These are phyloP conservation scores for Keiferia lycopersicella DNA, from an alignment of 2,888 invertebrate species.

Conservation along the genomic window DNA sequence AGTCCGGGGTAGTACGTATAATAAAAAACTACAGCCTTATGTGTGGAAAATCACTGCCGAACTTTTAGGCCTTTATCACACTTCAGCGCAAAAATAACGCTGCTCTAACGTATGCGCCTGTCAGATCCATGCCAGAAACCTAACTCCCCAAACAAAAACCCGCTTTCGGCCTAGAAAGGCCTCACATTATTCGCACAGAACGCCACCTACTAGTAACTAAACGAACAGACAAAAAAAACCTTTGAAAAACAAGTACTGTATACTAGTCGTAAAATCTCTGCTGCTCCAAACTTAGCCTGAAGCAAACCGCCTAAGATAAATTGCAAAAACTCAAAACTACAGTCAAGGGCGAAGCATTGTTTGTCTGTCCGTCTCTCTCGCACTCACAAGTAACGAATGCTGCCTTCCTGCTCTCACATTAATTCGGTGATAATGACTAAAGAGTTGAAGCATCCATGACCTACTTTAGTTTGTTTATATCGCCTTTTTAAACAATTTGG, in stretches of 20 bases:
- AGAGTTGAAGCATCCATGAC: conserved; percentile 56
- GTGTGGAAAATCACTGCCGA: too few relatives aligned
- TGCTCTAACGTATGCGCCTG: too few relatives aligned
- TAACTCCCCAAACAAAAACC: too few relatives aligned
- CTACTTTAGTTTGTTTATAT: conserved; percentile 38
- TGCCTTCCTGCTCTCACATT: conserved; percentile 48
- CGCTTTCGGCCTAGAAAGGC: too few relatives aligned
- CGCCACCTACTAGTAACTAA: too few relatives aligned
- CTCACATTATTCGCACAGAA: too few relatives aligned
- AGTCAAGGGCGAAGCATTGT: conserved; percentile 31
- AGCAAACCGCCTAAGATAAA: conserved; percentile 12
- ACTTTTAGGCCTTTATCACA: too few relatives aligned
- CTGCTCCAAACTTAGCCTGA: neutral
- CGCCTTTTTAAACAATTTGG: conserved; percentile 23
- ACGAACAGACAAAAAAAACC: too few relatives aligned
- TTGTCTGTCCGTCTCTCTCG: conserved; percentile 31
- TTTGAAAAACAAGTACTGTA: neutral
- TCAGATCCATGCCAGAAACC: too few relatives aligned
- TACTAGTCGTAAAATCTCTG: neutral
- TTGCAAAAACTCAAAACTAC: conserved; percentile 19
- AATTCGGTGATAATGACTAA: conserved; percentile 49
- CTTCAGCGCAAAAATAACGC: too few relatives aligned
- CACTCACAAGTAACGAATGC: conserved; percentile 33
- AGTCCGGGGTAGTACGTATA: too few relatives aligned
- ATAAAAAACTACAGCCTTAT: too few relatives aligned